Percentiles rank a stretch among this genome's conserved stretches.
Conservation (phyloP, 2,888 invertebrate genomes). For the Blastobasis adustella region DNA sequence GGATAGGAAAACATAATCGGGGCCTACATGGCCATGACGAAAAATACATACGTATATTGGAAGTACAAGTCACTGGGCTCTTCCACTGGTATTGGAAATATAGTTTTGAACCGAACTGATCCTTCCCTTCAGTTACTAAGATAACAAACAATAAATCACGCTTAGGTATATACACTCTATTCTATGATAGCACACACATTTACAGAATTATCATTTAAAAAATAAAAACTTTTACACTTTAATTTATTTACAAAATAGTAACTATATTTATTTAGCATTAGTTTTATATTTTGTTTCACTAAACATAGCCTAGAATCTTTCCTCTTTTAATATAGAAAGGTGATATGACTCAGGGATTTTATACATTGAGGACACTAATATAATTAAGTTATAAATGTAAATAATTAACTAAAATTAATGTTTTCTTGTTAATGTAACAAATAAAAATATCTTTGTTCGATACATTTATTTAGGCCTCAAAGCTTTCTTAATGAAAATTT, state of each 20-base stretch:
- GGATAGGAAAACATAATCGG: no score
- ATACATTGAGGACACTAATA: slow-evolving; percentile 26
- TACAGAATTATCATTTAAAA: slow-evolving; percentile 43
- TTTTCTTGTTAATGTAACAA: neutral
- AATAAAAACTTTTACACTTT: slow-evolving; percentile 32
- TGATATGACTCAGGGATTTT: slow-evolving; percentile 67
- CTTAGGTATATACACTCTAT: no score
- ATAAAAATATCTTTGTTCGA: slow-evolving; percentile 21
- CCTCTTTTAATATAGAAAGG: slow-evolving; percentile 34
- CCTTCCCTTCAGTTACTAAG: no score
- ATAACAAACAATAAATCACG: no score
- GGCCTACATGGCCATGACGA: no score
- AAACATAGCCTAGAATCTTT: slow-evolving; percentile 48
- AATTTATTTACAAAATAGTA: slow-evolving; percentile 5
- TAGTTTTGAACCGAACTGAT: no score
- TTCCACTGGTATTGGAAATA: no score
- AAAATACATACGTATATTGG: no score
- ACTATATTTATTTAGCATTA: no score
- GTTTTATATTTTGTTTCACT: slow-evolving; percentile 26
- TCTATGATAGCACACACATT: slow-evolving; percentile 55
- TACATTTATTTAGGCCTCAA: no score
- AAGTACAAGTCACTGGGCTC: no score
- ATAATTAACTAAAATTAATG: slow-evolving; percentile 7
- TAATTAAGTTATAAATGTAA: slow-evolving; percentile 34
- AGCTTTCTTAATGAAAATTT: no score